Base-by-base conservation (phyloP, 2,797 vertebrate genomes). In the Hybognathus amarus region DNA sequence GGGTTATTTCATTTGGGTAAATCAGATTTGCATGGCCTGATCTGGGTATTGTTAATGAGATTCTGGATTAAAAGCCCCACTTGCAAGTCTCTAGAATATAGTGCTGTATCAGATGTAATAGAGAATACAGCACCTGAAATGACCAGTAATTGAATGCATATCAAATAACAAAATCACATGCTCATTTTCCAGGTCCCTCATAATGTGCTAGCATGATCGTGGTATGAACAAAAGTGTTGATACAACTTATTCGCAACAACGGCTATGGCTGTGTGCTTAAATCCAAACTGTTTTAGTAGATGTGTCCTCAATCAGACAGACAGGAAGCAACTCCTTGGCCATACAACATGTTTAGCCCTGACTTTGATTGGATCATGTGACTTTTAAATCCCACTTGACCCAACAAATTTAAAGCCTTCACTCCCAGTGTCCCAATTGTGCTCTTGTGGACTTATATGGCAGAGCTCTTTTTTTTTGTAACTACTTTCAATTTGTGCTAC, bases 11-110 rank as follows among this genome's bases (percentile, higher is more conserved):
- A 75, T 77, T 78, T 77, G 52, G 54, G 78, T 78, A 78, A 87
- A 86, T 79, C 59, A 86, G 87, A 84, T 88, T 87, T 84, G 79
- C 77, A 66, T 74, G 79, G 47, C 45, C 83, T 68, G 76, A 88
- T 83, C 70, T 83, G 73, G 82, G 36, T 81, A 52, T 80, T 85
- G 79, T 84, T 89, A 82, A 87, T 87, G 22, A 83, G 86, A 88
- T 88, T 79, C 78, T 77, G 84, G 85, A 87, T 87, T 86, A 85
- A 75, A 38, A 80, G 75, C 8, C 27, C 69, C 77, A 68, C 30
- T 79, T n/a, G 67, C 11, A 47, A 73, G 63, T 20, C 15, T 76
- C 10, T 79, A 27, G 59, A 75, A 67, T 63, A 75, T 24, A 24
- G 45, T 68, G 17, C 18, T 36, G 15, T 50, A 68, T 78, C 27